Conservation (phyloP, 1,140 invertebrate species). For the Oscheius sp. region DNA sequence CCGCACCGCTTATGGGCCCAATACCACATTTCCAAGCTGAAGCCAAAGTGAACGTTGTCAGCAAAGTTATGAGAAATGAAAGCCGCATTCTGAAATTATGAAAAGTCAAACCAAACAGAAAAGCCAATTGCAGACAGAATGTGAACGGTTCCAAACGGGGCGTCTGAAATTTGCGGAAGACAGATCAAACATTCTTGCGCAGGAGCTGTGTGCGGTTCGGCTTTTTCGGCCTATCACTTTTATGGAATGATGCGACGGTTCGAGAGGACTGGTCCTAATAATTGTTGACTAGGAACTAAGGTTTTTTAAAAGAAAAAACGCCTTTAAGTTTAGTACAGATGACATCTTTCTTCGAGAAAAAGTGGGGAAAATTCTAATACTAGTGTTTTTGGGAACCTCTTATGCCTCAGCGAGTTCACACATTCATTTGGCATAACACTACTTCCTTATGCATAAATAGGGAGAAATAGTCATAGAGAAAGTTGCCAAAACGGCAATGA, state of each 20-base stretch:
- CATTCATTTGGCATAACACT: too few species aligned
- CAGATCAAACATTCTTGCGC: background rate
- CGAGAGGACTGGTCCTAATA: background rate
- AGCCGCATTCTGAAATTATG: background rate
- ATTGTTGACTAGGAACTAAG: background rate
- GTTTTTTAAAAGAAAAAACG: background rate
- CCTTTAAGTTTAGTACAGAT: too few species aligned
- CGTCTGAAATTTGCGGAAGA: slow-evolving; percentile 6
- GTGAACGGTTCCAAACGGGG: background rate
- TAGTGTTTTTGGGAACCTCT: background rate
- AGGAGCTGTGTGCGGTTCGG: slow-evolving; percentile 1
- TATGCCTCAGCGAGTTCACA: too few species aligned
- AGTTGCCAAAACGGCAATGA: too few species aligned
- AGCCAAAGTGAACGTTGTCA: background rate
- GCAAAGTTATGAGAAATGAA: background rate
- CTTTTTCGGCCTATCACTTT: slow-evolving; percentile 6
- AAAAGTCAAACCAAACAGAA: background rate
- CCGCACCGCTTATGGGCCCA: background rate
- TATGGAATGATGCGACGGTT: slow-evolving; percentile 2
- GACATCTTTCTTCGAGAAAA: too few species aligned
- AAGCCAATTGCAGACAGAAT: too few species aligned
- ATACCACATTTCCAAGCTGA: slow-evolving; percentile 1
- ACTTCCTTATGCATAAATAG: too few species aligned
- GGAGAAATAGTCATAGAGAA: too few species aligned
- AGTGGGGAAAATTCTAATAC: background rate